Base-by-base conservation (phyloP, 2,888 invertebrate genomes). In the Caenorhabditis doughertyi region DNA sequence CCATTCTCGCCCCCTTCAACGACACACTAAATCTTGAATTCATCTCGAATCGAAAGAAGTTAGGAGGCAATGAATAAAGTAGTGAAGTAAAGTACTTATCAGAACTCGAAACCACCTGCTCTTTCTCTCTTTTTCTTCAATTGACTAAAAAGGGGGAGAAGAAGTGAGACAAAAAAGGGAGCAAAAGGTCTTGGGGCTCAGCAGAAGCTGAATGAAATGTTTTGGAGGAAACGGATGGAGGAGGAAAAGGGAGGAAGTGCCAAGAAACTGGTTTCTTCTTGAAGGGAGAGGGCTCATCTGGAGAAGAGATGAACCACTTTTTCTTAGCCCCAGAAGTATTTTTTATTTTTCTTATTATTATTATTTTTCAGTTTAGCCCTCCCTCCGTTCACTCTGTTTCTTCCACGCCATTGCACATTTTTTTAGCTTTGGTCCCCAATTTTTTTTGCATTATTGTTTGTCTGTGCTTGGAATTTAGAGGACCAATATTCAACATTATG, bases 21-120 rank as follows among this genome's bases (percentile, higher is more conserved):
- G n/a, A n/a, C n/a, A n/a, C n/a, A n/a, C n/a, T n/a, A n/a, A n/a
- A n/a, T n/a, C n/a, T n/a, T n/a, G n/a, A n/a, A n/a, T n/a, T n/a
- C n/a, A n/a, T n/a, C n/a, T n/a, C n/a, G n/a, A n/a, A n/a, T n/a
- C n/a, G n/a, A n/a, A n/a, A n/a, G n/a, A n/a, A n/a, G n/a, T n/a
- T n/a, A n/a, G n/a, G 4, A 2, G 35, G 65, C 67, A 72, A 79
- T 79, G 79, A 79, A 79, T 79, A 79, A 58, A 79, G 65, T 72
- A 42, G 73, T 42, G 39, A 35, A 42, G 25, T 56, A 23, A 64
- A 65, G 65, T 58, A 74, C 74, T 67, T 67, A 74, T 74, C 74
- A 74, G 62, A 44, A 32, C n/a, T 25, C 42, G 29, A 18, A 27
- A 32, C 74, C 74, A 67, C 58, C 74, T 58, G 67, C 65, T 39